phyloP scores from a whole-genome alignment of 2,113 vertebrate genomes.

The Rostratula benghalensis region DNA sequence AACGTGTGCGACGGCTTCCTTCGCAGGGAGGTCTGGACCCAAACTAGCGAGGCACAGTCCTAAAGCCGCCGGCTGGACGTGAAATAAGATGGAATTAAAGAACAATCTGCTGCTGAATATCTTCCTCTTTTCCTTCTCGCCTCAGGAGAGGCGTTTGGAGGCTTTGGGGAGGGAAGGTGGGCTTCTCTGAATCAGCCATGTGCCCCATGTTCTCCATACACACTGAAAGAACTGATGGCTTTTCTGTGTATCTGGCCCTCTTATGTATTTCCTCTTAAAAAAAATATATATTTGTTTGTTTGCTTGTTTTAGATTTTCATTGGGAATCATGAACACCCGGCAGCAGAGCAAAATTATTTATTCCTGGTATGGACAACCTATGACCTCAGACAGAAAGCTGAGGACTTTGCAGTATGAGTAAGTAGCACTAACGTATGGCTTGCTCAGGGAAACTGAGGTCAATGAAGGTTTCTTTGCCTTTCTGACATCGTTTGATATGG shows the following conservation, averaged over 20 bases:
- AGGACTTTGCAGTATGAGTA: slow-evolving; percentile 63
- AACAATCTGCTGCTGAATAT: rapidly evolving
- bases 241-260: rapidly evolving
- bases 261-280: too few relatives aligned
- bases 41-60: rapidly evolving
- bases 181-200: background rate
- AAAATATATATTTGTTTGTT: background rate
- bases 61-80: background rate
- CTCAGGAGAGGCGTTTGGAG: too few relatives aligned
- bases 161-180: background rate
- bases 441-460: background rate
- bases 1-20: too few relatives aligned
- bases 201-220: rapidly evolving
- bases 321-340: slow-evolving; percentile 75
- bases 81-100: background rate
- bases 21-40: background rate
- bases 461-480: background rate
- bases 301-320: background rate
- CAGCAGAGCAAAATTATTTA: slow-evolving; percentile 69
- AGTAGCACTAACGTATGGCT: background rate
- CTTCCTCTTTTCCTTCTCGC: too few relatives aligned
- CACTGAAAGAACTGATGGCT: rapidly evolving
- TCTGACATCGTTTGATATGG: rapidly evolving
- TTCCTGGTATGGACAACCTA: slow-evolving; percentile 77
- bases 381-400: slow-evolving; percentile 72